These are phyloP conservation scores for Cavia porcellus DNA, from an alignment of 2,113 vertebrate species.

Conservation along the genomic window DNA sequence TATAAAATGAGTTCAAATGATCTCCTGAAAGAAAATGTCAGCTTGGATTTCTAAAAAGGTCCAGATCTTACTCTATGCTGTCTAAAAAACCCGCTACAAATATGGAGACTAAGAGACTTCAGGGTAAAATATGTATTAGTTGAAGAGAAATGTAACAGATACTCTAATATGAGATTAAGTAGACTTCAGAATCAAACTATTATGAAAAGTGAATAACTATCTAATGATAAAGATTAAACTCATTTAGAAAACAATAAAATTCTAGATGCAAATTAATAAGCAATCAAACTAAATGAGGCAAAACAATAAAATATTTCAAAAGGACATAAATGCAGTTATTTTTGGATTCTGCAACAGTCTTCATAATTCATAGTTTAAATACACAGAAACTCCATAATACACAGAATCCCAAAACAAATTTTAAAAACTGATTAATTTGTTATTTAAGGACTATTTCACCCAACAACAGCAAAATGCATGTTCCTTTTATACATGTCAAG, in stretches of 20 bases:
- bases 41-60: background rate
- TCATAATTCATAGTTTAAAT: background rate
- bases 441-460: background rate
- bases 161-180: background rate
- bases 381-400: background rate
- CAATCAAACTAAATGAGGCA: background rate
- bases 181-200: background rate
- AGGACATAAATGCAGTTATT: background rate
- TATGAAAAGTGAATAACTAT: background rate
- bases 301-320: background rate
- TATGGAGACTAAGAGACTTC: background rate
- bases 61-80: background rate
- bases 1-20: background rate
- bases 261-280: background rate
- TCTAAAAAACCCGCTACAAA: background rate
- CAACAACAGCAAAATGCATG: background rate
- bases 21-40: background rate
- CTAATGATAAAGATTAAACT: background rate
- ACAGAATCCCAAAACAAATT: background rate
- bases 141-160: background rate
- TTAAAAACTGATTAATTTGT: background rate
- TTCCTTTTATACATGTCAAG: background rate
- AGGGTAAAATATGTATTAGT: background rate
- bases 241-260: background rate
- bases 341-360: background rate